Evolutionary conservation across 2,113 vertebrate genomes (phyloP), one percentile per base, ranked within the genome.

Genomic region (Fregata magnificens): DNA sequence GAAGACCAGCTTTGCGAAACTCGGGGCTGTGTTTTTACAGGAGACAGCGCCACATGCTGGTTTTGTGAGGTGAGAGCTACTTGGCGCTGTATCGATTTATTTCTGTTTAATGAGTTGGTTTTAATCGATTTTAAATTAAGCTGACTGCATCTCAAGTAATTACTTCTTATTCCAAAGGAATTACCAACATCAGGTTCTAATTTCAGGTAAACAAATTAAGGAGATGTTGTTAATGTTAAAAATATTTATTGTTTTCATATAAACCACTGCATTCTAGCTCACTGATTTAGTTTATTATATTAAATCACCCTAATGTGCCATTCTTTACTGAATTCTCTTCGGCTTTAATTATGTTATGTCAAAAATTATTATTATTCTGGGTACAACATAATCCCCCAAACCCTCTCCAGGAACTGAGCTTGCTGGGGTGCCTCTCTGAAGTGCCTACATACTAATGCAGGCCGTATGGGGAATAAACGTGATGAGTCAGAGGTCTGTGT

Each of bases 31-130:
- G 7, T 87, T 98, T 97, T 61, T 4, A 14, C 40, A 92, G 98
- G 94, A 96, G 82, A 97, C 97, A 98, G 97, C 92, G 97, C 98
- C 98, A 98, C 98, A 80, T 36, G 66, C 95, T 97, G 98, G 97
- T 47, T 55, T 63, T 56, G 9, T 3, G 9, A 8, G 40, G 82
- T 13, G 32, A 82, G 81, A 73, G 47, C 72, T 12, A 5, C 78
- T 6, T n/a, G 34, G 15, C n/a, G 2, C 10, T 42, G 45, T 49
- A 25, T 45, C n/a, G 9, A 10, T 52, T 52, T 50, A 5, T 26
- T 70, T 82, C 17, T 52, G 12, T 25, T 66, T 69, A 29, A 67
- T 58, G 40, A 73, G 24, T 42, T n/a, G 17, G 3, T 10, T 70
- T 90, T 21, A 50, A 93, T 78, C 28, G 61, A 58, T 76, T 81